phyloP scores from a whole-genome alignment of 2,888 invertebrate species.

The Hyppa rectilinea region DNA sequence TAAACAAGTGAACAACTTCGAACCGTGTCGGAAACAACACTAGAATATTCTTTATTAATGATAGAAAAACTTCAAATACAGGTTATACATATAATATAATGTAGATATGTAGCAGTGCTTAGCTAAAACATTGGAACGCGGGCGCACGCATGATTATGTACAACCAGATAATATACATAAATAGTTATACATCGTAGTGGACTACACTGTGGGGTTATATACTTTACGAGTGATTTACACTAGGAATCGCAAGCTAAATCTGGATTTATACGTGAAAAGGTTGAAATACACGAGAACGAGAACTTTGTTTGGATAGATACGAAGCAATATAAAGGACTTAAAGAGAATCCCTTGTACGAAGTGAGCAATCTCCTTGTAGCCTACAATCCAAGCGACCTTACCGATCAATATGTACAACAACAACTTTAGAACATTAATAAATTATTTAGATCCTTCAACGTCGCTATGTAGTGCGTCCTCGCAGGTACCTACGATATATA shows the following conservation, averaged over 20 bases:
- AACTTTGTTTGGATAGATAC: conserved; percentile 83
- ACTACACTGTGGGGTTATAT: conserved; percentile 80
- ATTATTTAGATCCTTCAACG: conserved; percentile 70
- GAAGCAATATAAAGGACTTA: conserved; percentile 89
- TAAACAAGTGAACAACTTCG: conserved; percentile 90
- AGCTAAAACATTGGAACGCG: conserved; percentile 81
- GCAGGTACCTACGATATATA: conserved; percentile 62
- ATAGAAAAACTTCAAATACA: conserved; percentile 87
- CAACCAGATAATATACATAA: conserved; percentile 80
- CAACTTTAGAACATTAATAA: conserved; percentile 79
- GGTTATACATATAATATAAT: conserved; percentile 78
- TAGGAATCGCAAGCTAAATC: conserved; percentile 88
- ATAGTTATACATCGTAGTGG: conserved; percentile 75
- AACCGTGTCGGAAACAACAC: conserved; percentile 88
- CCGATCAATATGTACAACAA: conserved; percentile 85
- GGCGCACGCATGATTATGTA: conserved; percentile 83
- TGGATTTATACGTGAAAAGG: conserved; percentile 83
- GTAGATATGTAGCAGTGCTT: conserved; percentile 89
- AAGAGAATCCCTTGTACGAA: conserved; percentile 89
- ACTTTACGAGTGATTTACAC: conserved; percentile 80
- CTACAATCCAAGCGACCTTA: conserved; percentile 87
- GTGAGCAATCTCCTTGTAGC: conserved; percentile 88
- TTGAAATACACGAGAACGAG: conserved; percentile 80
- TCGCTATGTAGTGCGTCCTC: conserved; percentile 64
- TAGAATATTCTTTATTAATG: conserved; percentile 86